phyloP scores from a whole-genome alignment of 2,113 vertebrate species.

The Chaetodon trifascialis region DNA sequence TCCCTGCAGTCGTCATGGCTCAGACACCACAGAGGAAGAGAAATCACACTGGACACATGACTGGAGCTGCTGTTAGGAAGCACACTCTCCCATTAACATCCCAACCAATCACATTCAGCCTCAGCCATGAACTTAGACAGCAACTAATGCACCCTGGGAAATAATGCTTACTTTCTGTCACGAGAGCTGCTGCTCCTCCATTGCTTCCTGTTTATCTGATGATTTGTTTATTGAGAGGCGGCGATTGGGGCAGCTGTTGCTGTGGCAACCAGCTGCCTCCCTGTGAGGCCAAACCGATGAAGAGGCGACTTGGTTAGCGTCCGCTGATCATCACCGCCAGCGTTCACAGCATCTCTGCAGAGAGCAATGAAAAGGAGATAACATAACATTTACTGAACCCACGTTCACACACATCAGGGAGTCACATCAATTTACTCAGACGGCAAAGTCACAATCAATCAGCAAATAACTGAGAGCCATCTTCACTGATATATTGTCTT shows the following conservation, averaged over 20 bases:
- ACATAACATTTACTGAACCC: constrained; percentile 30
- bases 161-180: constrained; percentile 15
- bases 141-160: constrained; percentile 30
- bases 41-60: neutral
- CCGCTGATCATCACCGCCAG: neutral
- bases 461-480: neutral
- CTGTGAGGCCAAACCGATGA: neutral
- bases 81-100: neutral
- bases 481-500: neutral
- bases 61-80: neutral
- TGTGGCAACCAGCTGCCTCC: constrained; percentile 28
- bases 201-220: constrained; percentile 41
- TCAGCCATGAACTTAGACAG: neutral
- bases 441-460: neutral
- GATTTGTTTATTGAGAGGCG: constrained; percentile 27
- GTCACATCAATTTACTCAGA: neutral
- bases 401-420: constrained; percentile 4
- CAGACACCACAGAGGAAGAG: constrained; percentile 18
- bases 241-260: constrained; percentile 29
- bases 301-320: neutral
- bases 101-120: neutral
- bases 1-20: neutral
- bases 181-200: neutral
- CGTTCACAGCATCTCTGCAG: neutral
- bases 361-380: neutral